phyloP scores from a whole-genome alignment of 2,113 vertebrate genomes.

The Gorsachius goisagi region DNA sequence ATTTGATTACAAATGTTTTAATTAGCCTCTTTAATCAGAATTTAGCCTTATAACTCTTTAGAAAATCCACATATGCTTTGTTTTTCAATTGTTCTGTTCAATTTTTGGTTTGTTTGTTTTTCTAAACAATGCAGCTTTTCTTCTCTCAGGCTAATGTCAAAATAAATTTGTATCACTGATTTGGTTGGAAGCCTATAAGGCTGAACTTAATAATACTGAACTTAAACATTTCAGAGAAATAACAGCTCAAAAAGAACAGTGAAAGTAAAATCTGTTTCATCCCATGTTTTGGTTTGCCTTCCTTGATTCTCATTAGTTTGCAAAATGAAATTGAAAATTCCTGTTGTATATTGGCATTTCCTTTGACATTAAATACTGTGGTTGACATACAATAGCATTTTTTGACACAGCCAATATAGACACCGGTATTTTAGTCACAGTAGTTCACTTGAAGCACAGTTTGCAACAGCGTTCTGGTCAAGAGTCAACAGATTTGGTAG shows the following conservation, averaged over 20 bases:
- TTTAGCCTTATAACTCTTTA: neutral
- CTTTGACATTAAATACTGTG: neutral
- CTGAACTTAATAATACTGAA: neutral
- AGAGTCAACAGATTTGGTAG: neutral
- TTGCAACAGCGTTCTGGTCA: neutral
- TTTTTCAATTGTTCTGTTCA: neutral
- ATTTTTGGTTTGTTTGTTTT: constrained; percentile 24
- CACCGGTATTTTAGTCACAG: neutral
- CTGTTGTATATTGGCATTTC: neutral
- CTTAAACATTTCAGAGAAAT: neutral
- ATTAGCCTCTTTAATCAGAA: constrained; percentile 33
- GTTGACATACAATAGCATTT: neutral
- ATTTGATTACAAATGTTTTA: neutral
- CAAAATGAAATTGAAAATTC: constrained; percentile 1
- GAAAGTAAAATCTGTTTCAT: constrained; percentile 32
- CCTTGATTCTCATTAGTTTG: neutral
- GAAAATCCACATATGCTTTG: neutral
- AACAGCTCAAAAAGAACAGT: neutral
- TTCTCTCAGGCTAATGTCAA: constrained; percentile 70
- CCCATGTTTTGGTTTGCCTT: neutral
- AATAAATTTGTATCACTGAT: constrained; percentile 59
- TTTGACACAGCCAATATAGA: neutral
- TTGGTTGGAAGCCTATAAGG: constrained; percentile 17
- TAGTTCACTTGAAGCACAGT: neutral
- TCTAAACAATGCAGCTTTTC: constrained; percentile 50